Percentiles rank a stretch among this genome's conserved stretches.
These are phyloP conservation scores for Mesoclemmys tuberculata DNA, from an alignment of 2,113 vertebrate genomes.

Conservation along the genomic window DNA sequence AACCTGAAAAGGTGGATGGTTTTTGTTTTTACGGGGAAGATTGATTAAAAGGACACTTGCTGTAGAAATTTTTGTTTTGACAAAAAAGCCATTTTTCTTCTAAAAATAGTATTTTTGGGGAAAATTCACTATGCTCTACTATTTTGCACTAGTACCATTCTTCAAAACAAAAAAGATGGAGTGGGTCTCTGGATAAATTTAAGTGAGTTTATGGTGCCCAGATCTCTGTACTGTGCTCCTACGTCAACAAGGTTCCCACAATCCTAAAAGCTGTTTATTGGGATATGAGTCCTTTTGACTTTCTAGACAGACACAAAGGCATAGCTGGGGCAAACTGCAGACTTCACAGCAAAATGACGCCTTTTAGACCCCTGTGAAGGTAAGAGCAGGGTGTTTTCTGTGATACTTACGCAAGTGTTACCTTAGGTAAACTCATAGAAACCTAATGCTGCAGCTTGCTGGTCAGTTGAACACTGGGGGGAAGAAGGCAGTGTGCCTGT, in stretches of 20 bases:
- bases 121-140: neutral
- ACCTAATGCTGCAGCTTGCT: neutral
- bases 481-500: too few relatives aligned
- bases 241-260: neutral
- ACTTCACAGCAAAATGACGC: neutral
- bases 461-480: neutral
- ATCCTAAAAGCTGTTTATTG: neutral
- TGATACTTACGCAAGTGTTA: neutral
- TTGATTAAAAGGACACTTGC: neutral
- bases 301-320: neutral
- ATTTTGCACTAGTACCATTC: neutral
- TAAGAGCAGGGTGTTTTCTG: neutral
- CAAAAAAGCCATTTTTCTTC: neutral
- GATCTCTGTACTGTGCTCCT: fast-evolving
- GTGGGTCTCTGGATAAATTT: neutral
- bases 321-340: neutral
- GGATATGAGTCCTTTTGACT: neutral
- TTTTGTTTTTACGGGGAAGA: neutral
- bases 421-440: neutral
- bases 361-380: neutral
- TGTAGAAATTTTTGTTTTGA: neutral
- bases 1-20: neutral
- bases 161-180: neutral
- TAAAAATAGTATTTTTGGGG: neutral
- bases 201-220: neutral